Evolutionary conservation across 2,113 vertebrate species (phyloP).

Genomic region (Melanerpes formicivorus): DNA sequence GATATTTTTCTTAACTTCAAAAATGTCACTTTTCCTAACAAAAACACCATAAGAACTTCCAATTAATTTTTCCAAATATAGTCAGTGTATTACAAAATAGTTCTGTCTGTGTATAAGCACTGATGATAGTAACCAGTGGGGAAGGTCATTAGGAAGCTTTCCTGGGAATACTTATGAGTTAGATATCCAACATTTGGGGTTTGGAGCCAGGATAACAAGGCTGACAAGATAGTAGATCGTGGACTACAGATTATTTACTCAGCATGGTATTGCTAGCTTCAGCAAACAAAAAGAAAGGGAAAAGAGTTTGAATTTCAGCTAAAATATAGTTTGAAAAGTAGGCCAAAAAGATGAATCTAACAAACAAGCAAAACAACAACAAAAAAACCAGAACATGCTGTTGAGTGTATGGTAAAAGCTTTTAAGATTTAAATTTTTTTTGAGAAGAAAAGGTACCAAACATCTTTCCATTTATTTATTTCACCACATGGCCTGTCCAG

Average conservation of each 20-base stretch:
- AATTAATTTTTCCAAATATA: constrained; percentile 84
- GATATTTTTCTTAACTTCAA: constrained; percentile 76
- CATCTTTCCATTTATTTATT: constrained; percentile 34
- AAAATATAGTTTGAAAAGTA: constrained; percentile 73
- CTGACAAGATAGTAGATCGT: constrained; percentile 70
- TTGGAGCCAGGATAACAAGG: constrained; percentile 73
- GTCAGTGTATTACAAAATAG: constrained; percentile 56
- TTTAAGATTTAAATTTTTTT: constrained; percentile 59
- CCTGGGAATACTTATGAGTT: constrained; percentile 71
- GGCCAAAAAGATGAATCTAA: constrained; percentile 68
- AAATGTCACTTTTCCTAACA: constrained; percentile 78
- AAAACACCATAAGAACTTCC: constrained; percentile 76
- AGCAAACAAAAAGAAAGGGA: constrained; percentile 54
- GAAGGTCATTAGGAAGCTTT: constrained; percentile 71
- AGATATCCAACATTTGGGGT: constrained; percentile 62
- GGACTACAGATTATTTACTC: constrained; percentile 78
- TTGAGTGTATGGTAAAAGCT: constrained; percentile 36
- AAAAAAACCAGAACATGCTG: constrained; percentile 18
- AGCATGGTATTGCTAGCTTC: constrained; percentile 70
- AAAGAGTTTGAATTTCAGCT: constrained; percentile 69
- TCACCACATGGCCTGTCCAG: constrained; percentile 7
- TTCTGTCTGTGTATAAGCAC: constrained; percentile 64
- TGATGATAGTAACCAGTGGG: constrained; percentile 65
- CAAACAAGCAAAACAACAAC: constrained; percentile 24
- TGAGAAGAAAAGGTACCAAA: constrained; percentile 64